Conservation (phyloP, 2,888 invertebrate species). For the Noctua comes region DNA sequence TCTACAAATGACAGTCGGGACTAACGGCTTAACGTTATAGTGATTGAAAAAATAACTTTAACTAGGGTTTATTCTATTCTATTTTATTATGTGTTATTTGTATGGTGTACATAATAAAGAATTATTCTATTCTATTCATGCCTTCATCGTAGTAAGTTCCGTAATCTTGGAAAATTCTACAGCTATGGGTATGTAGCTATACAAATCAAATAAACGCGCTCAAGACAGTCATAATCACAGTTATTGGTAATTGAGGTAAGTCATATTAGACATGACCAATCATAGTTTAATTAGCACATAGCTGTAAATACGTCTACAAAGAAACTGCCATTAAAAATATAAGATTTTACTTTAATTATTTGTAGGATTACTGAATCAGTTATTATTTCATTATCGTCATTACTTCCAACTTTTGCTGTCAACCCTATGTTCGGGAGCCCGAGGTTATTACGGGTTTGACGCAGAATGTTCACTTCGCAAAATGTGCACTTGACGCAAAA, state of each 20-base stretch:
- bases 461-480: no score
- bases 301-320: constrained; percentile 20
- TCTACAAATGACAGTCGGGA: no score
- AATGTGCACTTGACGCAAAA: no score
- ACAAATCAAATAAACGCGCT: constrained; percentile 6
- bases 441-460: background rate
- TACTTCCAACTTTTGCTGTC: background rate
- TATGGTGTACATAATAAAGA: background rate
- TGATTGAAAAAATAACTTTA: no score
- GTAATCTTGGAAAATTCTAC: background rate
- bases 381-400: background rate
- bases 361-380: background rate
- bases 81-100: no score
- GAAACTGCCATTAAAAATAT: background rate
- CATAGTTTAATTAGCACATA: constrained; percentile 26
- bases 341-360: background rate
- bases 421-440: no score
- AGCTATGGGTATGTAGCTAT: background rate
- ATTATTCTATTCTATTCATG: background rate
- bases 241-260: constrained; percentile 17
- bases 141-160: background rate
- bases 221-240: constrained; percentile 22
- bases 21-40: no score
- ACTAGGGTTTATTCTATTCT: background rate
- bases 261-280: constrained; percentile 26